A percentile compares a stretch with the other conserved stretches of the same genome.
phyloP scores from a whole-genome alignment of 2,113 vertebrate species.

The Peromyscus polionotus region DNA sequence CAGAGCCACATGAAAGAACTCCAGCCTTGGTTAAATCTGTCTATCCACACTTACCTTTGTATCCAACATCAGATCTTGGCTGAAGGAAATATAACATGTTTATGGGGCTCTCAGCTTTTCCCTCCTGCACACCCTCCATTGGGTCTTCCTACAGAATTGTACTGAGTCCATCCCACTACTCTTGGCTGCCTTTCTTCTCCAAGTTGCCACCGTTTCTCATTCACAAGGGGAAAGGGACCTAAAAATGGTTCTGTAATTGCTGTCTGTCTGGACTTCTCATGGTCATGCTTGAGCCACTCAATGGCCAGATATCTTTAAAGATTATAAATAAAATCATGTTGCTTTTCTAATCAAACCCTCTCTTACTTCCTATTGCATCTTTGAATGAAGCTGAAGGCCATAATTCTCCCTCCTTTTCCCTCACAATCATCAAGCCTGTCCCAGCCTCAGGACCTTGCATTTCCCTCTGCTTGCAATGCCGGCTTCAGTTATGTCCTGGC shows the following conservation, averaged over 20 bases:
- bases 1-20: background rate
- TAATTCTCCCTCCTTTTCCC: background rate
- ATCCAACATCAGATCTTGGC: background rate
- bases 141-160: background rate
- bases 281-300: background rate
- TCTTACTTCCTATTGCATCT: background rate
- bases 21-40: background rate
- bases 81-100: background rate
- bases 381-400: background rate
- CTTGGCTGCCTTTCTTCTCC: background rate
- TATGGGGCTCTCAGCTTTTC: background rate
- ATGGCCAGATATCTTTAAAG: background rate
- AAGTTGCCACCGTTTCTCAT: background rate
- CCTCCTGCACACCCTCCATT: background rate
- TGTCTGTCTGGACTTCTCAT: background rate
- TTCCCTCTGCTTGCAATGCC: background rate
- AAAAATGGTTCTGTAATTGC: background rate
- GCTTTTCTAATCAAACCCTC: background rate
- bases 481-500: background rate
- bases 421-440: background rate
- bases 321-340: background rate
- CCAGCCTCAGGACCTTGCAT: background rate
- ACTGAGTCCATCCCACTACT: no score
- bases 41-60: background rate
- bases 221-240: background rate